Conservation (phyloP, 1,140 invertebrate species). For the Calosoma granatense region DNA sequence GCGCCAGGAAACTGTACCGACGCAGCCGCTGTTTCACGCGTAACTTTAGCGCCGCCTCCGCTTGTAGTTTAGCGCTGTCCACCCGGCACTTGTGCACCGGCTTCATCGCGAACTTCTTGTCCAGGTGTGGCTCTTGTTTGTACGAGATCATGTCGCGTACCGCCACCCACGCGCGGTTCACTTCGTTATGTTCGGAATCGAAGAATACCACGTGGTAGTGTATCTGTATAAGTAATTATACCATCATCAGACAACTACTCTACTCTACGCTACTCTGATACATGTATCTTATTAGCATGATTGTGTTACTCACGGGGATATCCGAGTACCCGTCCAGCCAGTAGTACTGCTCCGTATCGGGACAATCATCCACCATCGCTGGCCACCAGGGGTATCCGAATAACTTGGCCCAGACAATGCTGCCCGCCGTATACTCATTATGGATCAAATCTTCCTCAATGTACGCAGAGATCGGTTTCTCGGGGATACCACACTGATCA, state of each 20-base stretch:
- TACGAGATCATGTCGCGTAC: conserved; percentile 35
- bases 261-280: background rate
- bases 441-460: conserved; percentile 44
- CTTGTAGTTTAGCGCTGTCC: conserved; percentile 28
- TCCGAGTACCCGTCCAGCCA: conserved; percentile 39
- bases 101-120: conserved; percentile 17
- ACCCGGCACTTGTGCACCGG: conserved; percentile 28
- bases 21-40: conserved; percentile 30
- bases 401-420: conserved; percentile 52
- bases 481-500: conserved; percentile 39
- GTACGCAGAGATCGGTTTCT: conserved; percentile 32
- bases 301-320: conserved; percentile 37
- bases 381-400: conserved; percentile 62
- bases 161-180: conserved; percentile 44
- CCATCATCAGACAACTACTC: background rate
- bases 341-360: conserved; percentile 50
- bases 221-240: conserved; percentile 36
- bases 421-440: conserved; percentile 46
- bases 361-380: conserved; percentile 59
- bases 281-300: conserved; percentile 7
- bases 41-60: conserved; percentile 33
- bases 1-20: conserved; percentile 37
- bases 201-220: conserved; percentile 55
- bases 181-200: conserved; percentile 31
- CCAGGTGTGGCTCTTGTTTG: conserved; percentile 20